phyloP scores from a whole-genome alignment of 1,140 invertebrate species.

The Papilio aristodemus region DNA sequence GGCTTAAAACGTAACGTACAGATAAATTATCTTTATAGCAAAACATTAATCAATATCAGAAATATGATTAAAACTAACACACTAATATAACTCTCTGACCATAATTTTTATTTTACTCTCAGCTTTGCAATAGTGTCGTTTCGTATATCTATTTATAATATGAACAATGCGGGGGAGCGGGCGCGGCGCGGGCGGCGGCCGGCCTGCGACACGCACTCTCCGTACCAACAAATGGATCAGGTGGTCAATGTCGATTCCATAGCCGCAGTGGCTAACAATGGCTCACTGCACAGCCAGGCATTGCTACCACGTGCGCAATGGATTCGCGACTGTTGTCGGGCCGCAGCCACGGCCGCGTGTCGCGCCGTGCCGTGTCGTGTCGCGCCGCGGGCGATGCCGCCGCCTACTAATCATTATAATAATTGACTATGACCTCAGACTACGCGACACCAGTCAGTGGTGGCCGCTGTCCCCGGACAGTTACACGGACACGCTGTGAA shows the following conservation, averaged over 20 bases:
- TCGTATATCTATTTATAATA: conserved; percentile 65
- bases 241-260: too few species aligned
- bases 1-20: conserved; percentile 72
- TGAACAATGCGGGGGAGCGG: conserved; percentile 54
- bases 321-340: conserved; percentile 11
- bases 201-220: conserved; percentile 38
- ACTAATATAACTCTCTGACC: conserved; percentile 78
- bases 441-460: conserved; percentile 36
- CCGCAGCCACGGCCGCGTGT: conserved; percentile 35
- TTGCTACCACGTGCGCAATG: too few species aligned
- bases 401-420: conserved; percentile 63
- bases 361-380: conserved; percentile 31
- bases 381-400: conserved; percentile 38
- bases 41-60: conserved; percentile 80
- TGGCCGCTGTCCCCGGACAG: not conserved
- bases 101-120: conserved; percentile 57
- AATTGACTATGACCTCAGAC: conserved; percentile 70
- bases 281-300: too few species aligned
- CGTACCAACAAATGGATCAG: not conserved
- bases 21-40: conserved; percentile 79
- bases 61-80: conserved; percentile 80
- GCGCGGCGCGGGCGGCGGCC: conserved; percentile 55
- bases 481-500: not conserved
- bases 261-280: too few species aligned
- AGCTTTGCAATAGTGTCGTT: conserved; percentile 65